A percentile compares a stretch with the other conserved stretches of the same genome.
Conservation (phyloP, 2,888 invertebrate genomes). For the Dynastes grantii region DNA sequence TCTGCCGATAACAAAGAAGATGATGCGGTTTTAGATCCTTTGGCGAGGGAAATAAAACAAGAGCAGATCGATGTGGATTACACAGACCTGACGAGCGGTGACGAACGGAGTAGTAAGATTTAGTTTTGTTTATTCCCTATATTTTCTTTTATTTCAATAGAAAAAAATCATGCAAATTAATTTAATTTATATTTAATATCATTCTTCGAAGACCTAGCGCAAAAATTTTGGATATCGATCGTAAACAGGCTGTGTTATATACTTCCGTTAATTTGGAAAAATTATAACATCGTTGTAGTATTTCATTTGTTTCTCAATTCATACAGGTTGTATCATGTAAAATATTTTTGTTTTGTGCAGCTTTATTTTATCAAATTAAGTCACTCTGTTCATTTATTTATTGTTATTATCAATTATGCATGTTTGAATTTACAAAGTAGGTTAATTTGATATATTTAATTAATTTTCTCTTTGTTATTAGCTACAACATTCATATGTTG, state of each 20-base stretch:
- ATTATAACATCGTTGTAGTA: too few relatives aligned
- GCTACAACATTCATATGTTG: too few relatives aligned
- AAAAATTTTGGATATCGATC: too few relatives aligned
- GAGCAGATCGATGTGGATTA: constrained; percentile 34
- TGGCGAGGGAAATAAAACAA: constrained; percentile 20
- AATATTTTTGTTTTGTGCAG: background rate
- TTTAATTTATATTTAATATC: too few relatives aligned
- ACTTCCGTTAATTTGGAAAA: background rate
- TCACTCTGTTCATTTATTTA: background rate
- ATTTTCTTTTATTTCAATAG: too few relatives aligned
- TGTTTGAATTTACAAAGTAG: background rate
- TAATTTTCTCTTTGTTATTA: too few relatives aligned
- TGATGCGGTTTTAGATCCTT: background rate
- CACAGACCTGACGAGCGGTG: background rate
- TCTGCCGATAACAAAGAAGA: background rate
- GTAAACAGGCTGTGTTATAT: constrained; percentile 7
- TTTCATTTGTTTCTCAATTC: too few relatives aligned
- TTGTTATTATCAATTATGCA: background rate
- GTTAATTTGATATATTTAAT: too few relatives aligned
- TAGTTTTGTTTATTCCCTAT: background rate
- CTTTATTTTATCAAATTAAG: background rate
- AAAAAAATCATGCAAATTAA: too few relatives aligned
- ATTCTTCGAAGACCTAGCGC: too few relatives aligned
- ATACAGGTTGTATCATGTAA: too few relatives aligned
- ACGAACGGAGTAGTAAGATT: background rate